These are phyloP conservation scores for Amphipyra tragopoginis DNA, from an alignment of 2,888 invertebrate genomes.

Conservation along the genomic window DNA sequence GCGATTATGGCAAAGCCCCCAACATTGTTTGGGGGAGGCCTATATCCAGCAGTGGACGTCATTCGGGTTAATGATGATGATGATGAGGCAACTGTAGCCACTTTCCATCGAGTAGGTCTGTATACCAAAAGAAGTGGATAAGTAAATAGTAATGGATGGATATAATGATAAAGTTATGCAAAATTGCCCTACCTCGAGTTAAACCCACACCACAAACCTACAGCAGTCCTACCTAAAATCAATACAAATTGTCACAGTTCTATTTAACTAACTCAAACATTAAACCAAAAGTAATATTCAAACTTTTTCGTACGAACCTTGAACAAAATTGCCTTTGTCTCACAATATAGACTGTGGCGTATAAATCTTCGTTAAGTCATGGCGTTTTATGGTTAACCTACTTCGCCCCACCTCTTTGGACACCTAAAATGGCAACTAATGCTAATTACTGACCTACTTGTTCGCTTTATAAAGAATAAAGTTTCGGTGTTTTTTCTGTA, in stretches of 20 bases:
- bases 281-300: constrained; percentile 44
- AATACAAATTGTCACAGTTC: constrained; percentile 34
- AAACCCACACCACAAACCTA: background rate
- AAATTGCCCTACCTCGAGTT: background rate
- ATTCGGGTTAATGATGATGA: too few species aligned
- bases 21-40: too few species aligned
- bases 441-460: constrained; percentile 61
- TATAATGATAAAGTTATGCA: too few species aligned
- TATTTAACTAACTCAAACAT: constrained; percentile 44
- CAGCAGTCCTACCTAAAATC: background rate
- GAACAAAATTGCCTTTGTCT: constrained; percentile 58
- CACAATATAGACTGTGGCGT: constrained; percentile 45
- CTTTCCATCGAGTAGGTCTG: too few species aligned
- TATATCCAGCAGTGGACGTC: too few species aligned
- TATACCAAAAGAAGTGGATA: too few species aligned
- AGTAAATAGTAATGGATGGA: too few species aligned
- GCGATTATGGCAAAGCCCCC: too few species aligned
- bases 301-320: constrained; percentile 55
- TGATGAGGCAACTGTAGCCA: too few species aligned
- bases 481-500: constrained; percentile 35
- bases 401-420: constrained; percentile 56
- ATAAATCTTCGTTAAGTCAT: constrained; percentile 60
- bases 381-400: constrained; percentile 61
- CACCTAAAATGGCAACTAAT: constrained; percentile 59
- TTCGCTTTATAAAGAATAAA: constrained; percentile 39